Conservation (phyloP, 2,113 vertebrate genomes). For the Canis aureus region DNA sequence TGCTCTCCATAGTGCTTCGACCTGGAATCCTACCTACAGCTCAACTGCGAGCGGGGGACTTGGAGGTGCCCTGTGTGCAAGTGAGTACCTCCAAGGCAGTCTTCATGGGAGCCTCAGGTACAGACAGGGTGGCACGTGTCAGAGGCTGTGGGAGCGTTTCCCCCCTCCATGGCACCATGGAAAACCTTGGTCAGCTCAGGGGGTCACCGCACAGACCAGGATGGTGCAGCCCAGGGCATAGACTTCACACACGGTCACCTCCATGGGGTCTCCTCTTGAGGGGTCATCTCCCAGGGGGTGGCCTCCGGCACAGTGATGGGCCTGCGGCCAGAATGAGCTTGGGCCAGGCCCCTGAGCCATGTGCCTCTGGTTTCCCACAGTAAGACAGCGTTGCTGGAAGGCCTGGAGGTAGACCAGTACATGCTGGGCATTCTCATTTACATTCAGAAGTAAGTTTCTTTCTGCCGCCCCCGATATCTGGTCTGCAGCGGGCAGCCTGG, state of each 20-base stretch:
- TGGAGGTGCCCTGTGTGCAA: slow-evolving; percentile 99
- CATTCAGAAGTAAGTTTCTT: slow-evolving; percentile 94
- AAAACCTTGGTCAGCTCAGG: background rate
- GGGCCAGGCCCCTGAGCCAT: background rate
- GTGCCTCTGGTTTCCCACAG: slow-evolving; percentile 83
- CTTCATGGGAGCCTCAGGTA: slow-evolving; percentile 88
- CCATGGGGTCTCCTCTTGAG: background rate
- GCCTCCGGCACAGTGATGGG: background rate
- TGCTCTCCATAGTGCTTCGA: slow-evolving; percentile 93
- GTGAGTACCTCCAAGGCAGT: slow-evolving; percentile 90
- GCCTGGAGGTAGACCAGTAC: slow-evolving; percentile 98
- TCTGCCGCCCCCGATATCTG: background rate
- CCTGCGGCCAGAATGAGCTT: rapidly evolving
- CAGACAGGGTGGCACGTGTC: rapidly evolving
- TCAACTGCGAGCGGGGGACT: slow-evolving; percentile 98
- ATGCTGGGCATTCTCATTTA: slow-evolving; percentile 97
- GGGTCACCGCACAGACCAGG: background rate
- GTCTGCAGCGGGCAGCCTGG: background rate
- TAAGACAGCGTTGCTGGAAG: slow-evolving; percentile 96
- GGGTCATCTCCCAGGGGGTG: background rate
- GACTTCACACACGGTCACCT: background rate
- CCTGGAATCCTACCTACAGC: slow-evolving; percentile 98
- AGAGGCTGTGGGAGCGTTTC: background rate
- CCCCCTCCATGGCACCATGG: background rate
- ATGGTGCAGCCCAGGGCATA: background rate